Percentiles rank a stretch among this genome's conserved stretches.
Evolutionary conservation across 37 sponge, comb jelly and placozoan species (phyloP).

Genomic region (Theonella swinhoei): DNA sequence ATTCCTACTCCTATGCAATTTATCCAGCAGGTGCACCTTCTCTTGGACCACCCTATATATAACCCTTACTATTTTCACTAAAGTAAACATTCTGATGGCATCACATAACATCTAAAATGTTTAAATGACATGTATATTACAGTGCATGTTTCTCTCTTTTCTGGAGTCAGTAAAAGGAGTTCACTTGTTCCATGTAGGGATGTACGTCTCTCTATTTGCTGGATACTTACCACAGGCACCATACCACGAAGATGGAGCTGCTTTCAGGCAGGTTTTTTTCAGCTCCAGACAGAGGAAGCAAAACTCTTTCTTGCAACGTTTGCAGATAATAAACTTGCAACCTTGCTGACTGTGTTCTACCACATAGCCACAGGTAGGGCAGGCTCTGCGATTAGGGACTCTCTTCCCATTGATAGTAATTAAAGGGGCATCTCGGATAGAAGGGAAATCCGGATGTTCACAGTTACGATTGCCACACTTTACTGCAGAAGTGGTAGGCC

Average conservation of each 20-base stretch:
- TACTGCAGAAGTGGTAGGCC: constrained; percentile 15
- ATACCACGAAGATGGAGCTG: constrained; percentile 15
- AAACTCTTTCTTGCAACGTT: constrained; percentile 42
- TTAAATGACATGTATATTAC: too few relatives aligned
- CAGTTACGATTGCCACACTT: constrained; percentile 55
- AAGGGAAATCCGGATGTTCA: constrained; percentile 20
- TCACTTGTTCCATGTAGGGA: constrained; percentile 27
- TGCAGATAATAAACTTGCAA: constrained; percentile 48
- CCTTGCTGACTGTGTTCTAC: constrained; percentile 46
- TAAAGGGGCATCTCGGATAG: constrained; percentile 19
- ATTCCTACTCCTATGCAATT: too few relatives aligned
- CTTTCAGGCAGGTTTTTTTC: constrained; percentile 4
- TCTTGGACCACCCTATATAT: too few relatives aligned
- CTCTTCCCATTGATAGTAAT: constrained; percentile 22
- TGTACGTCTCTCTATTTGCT: constrained; percentile 18
- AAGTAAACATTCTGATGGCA: too few relatives aligned
- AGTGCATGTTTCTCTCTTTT: too few relatives aligned
- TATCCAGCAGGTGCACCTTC: too few relatives aligned
- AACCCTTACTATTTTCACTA: too few relatives aligned
- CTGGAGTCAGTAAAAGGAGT: too few relatives aligned
- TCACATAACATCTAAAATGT: too few relatives aligned
- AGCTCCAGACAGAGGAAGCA: constrained; percentile 49
- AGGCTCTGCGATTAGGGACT: constrained; percentile 60
- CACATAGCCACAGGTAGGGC: constrained; percentile 61
- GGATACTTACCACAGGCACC: constrained; percentile 22